Base-by-base conservation (phyloP, 2,888 invertebrate species). In the Polydrusus cervinus region DNA sequence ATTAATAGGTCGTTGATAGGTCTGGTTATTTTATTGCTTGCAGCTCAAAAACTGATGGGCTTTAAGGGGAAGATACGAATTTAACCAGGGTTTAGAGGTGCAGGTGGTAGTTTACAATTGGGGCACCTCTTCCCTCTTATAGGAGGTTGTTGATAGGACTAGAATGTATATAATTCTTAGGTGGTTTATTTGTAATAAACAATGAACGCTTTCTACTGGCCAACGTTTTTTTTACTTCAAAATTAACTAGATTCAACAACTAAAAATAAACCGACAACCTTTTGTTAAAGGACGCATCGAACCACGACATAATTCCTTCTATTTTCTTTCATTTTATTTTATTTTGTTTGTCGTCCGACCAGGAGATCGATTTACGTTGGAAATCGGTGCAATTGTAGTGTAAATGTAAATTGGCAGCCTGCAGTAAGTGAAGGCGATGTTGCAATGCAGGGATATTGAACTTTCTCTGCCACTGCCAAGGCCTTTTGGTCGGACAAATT, bases 321-420 rank as follows among this genome's bases (percentile, higher is more conserved):
- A 43, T 43, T 40, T 43, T 43, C 40, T 1, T 9, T 13, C 43
- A 11, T 14, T 51, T 53, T 49, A 30, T 53, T 65, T 45, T 30
- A 55, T 71, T 71, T 55, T 65, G 45, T 45, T 55, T 40, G 55
- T 71, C 71, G 62, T 64, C 71, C 30, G 55, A 51, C 53, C 65
- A 49, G 25, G 38, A 70, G 70, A 70, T 70, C 70, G 70, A 71
- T 71, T 71, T 64, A 55, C 70, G 70, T 62, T 70, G 62, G 62
- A 71, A 71, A 71, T 71, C 71, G 71, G 53, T 62, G 65, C 71
- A 71, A 71, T 71, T 64, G 64, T 62, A 71, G 53, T 55, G 53
- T 53, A 53, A 13, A 53, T 53, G 71, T 64, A 71, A 71, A 71
- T 64, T 71, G 65, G 43, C 40, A 55, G 71, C 64, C 64, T 65